Evolutionary conservation across 2,888 invertebrate genomes (phyloP).

Genomic region (Hydraecia micacea): DNA sequence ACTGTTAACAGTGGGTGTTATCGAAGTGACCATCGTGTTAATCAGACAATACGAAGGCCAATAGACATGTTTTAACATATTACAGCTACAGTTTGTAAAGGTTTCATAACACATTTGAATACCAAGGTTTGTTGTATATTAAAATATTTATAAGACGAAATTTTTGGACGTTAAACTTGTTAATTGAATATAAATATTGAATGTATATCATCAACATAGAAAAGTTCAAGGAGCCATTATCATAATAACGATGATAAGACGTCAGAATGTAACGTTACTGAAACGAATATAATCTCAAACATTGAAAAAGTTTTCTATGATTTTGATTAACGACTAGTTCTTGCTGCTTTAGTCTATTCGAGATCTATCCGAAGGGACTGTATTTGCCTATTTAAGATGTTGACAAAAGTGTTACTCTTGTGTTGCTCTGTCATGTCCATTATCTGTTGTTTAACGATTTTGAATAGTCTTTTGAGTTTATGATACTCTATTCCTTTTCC

Average conservation of each 20-base stretch:
- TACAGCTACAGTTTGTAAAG: slow-evolving; percentile 53
- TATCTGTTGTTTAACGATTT: neutral
- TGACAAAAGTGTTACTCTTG: neutral
- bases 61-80: slow-evolving; percentile 63
- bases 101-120: slow-evolving; percentile 73
- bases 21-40: slow-evolving; percentile 70
- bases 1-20: slow-evolving; percentile 67
- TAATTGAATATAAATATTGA: slow-evolving; percentile 68
- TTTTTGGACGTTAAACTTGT: slow-evolving; percentile 61
- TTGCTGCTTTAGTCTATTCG: neutral
- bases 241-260: slow-evolving; percentile 35
- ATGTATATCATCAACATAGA: slow-evolving; percentile 65
- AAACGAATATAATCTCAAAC: neutral
- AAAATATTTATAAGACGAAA: slow-evolving; percentile 69
- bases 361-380: neutral
- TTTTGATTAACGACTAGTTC: neutral
- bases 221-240: slow-evolving; percentile 74
- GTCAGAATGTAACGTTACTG: neutral
- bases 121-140: slow-evolving; percentile 73
- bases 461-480: neutral
- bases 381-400: neutral
- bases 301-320: neutral
- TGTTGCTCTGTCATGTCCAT: neutral
- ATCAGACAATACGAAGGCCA: slow-evolving; percentile 74
- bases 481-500: neutral